A percentile compares a stretch with the other conserved stretches of the same genome.
These are phyloP conservation scores for Xiphydria camelus DNA, from an alignment of 2,888 invertebrate species.

Conservation along the genomic window DNA sequence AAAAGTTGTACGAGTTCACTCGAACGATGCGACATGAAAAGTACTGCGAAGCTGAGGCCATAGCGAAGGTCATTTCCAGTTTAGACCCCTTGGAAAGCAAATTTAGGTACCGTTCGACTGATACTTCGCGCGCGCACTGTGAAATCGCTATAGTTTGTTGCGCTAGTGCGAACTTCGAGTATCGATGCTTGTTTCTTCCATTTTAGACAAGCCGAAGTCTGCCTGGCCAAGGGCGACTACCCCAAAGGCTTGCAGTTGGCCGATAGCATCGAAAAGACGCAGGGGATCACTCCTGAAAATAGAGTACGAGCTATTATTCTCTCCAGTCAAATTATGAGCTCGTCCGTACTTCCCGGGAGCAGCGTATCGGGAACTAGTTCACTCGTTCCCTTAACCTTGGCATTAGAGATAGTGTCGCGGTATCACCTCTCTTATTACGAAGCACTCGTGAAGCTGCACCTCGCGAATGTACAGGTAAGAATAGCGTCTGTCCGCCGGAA, in stretches of 20 bases:
- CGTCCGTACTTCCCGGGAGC: constrained; percentile 62
- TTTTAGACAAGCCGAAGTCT: constrained; percentile 52
- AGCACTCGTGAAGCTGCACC: constrained; percentile 75
- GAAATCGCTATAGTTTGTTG: too few species aligned
- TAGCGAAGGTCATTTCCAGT: constrained; percentile 59
- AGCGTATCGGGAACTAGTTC: constrained; percentile 60
- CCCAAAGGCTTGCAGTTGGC: constrained; percentile 44
- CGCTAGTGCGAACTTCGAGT: too few species aligned
- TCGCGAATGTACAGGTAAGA: constrained; percentile 71
- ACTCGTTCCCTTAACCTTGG: constrained; percentile 67
- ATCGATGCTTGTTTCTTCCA: not conserved
- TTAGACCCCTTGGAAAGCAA: constrained; percentile 59
- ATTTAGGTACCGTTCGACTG: constrained; percentile 48
- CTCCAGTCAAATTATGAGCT: constrained; percentile 68
- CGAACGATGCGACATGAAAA: constrained; percentile 57
- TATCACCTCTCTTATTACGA: constrained; percentile 79
- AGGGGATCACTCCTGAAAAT: constrained; percentile 41
- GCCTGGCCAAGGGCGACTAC: constrained; percentile 53
- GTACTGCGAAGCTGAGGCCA: constrained; percentile 60
- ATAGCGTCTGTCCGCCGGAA: too few species aligned
- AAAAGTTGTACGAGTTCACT: constrained; percentile 63
- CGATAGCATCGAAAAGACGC: constrained; percentile 35
- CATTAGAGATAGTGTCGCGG: constrained; percentile 73
- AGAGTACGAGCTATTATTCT: constrained; percentile 72
- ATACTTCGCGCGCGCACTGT: too few species aligned